Conservation (phyloP, 2,888 invertebrate species). For the Cepaea hortensis region DNA sequence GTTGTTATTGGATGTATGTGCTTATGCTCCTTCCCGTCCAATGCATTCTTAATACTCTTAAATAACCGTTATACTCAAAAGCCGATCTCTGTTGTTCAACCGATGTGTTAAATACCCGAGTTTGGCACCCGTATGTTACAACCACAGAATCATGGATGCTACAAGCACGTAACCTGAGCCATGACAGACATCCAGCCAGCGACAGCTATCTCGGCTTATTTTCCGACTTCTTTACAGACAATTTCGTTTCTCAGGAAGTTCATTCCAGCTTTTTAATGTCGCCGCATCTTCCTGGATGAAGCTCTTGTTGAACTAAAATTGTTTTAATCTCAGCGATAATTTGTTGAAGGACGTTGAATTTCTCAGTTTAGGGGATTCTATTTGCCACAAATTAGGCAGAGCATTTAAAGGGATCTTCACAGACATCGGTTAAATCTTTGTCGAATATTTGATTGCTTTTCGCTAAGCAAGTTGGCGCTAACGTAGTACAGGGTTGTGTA, state of each 20-base stretch:
- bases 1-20: too few species aligned
- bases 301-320: slow-evolving; percentile 31
- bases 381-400: slow-evolving; percentile 24
- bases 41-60: too few species aligned
- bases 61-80: too few species aligned
- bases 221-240: slow-evolving; percentile 14
- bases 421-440: neutral
- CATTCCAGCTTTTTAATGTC: slow-evolving; percentile 13
- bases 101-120: too few species aligned
- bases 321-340: slow-evolving; percentile 39
- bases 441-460: neutral
- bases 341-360: slow-evolving; percentile 6
- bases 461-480: too few species aligned
- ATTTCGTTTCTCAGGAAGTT: slow-evolving; percentile 28
- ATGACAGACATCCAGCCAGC: neutral
- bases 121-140: neutral
- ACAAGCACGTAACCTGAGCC: neutral
- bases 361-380: slow-evolving; percentile 4
- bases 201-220: neutral
- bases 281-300: slow-evolving; percentile 33
- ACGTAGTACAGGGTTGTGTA: too few species aligned
- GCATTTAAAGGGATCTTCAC: slow-evolving; percentile 1
- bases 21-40: too few species aligned
- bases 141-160: neutral
- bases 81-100: too few species aligned